A percentile compares a stretch with the other conserved stretches of the same genome.
These are phyloP conservation scores for Papilio polyxenes DNA, from an alignment of 1,140 invertebrate genomes.

Conservation along the genomic window DNA sequence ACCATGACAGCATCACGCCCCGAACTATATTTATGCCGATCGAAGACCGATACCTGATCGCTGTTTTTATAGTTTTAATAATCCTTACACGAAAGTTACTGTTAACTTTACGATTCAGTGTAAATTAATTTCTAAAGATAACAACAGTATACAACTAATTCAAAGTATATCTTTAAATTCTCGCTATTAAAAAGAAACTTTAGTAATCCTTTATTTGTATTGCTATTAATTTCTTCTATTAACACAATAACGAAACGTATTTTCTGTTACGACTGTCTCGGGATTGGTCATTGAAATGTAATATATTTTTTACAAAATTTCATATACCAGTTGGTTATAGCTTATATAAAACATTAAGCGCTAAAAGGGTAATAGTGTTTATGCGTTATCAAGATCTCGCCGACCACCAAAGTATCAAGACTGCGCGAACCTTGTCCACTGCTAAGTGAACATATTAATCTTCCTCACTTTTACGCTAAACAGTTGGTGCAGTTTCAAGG, in stretches of 20 bases:
- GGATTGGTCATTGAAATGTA: background rate
- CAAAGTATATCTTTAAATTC: background rate
- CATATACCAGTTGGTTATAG: background rate
- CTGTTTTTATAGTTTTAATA: constrained; percentile 40
- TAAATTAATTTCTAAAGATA: background rate
- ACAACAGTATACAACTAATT: background rate
- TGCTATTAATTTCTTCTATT: background rate
- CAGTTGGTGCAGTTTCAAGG: constrained; percentile 46
- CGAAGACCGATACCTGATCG: constrained; percentile 50
- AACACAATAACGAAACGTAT: background rate
- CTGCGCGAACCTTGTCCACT: constrained; percentile 52
- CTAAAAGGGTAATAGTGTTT: constrained; percentile 38
- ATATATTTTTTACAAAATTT: background rate
- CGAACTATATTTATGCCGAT: constrained; percentile 66
- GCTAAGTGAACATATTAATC: constrained; percentile 65
- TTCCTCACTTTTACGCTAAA: constrained; percentile 55
- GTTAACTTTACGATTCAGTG: background rate
- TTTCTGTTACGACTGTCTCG: background rate
- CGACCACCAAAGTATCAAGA: constrained; percentile 44
- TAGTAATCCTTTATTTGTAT: background rate
- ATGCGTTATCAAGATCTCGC: constrained; percentile 51
- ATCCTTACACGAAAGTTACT: constrained; percentile 15
- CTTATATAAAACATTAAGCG: constrained; percentile 5
- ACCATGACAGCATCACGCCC: constrained; percentile 57
- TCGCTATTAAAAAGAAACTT: background rate